Evolutionary conservation across 2,888 invertebrate species (phyloP).

Genomic region (Clanis bilineata): DNA sequence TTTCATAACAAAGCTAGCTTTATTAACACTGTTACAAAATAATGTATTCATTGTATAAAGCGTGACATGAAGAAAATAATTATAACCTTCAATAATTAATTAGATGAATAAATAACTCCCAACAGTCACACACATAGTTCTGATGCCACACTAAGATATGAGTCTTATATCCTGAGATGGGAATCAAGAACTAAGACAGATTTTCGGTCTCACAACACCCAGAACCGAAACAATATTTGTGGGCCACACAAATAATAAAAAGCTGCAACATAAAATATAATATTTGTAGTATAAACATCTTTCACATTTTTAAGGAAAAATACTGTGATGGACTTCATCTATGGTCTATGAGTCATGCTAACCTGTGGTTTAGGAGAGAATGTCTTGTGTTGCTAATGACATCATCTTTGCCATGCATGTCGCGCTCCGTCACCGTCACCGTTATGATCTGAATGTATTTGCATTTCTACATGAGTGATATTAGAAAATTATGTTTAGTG

Average conservation of each 20-base stretch:
- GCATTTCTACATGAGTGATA: background rate
- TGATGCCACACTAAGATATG: no score
- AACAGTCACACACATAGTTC: no score
- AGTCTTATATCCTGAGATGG: no score
- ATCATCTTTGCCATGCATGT: constrained; percentile 18
- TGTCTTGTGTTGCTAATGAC: constrained; percentile 4
- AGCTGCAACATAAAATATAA: no score
- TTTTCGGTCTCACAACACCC: no score
- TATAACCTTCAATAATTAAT: no score
- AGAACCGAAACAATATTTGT: no score
- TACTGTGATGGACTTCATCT: background rate
- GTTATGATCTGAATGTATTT: background rate
- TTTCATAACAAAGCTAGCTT: background rate
- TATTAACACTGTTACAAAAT: background rate
- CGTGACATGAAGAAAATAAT: background rate
- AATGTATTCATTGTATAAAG: background rate
- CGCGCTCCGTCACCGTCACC: constrained; percentile 25
- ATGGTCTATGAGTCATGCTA: constrained; percentile 5
- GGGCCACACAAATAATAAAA: no score
- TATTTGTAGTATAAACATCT: background rate
- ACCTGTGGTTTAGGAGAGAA: constrained; percentile 13
- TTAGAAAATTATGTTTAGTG: no score
- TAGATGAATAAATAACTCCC: no score
- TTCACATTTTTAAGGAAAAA: constrained; percentile 2
- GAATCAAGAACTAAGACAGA: no score